A percentile compares a stretch with the other conserved stretches of the same genome.
Conservation (phyloP, 2,113 vertebrate species). For the Callionymus lyra region DNA sequence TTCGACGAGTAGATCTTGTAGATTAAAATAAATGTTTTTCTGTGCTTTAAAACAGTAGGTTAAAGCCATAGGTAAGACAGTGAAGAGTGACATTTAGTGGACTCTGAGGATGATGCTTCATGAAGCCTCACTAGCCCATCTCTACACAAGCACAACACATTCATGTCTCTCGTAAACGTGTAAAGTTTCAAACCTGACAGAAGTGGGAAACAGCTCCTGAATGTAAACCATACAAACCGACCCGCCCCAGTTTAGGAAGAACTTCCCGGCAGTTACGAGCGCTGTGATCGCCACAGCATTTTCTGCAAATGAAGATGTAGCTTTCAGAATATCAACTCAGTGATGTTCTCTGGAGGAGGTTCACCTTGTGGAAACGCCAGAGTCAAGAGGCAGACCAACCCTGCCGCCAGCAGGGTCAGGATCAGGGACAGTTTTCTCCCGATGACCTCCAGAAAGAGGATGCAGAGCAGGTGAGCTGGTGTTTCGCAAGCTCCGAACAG, state of each 20-base stretch:
- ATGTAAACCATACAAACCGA: constrained; percentile 48
- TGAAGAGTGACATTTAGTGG: too few species aligned
- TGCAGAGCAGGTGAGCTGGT: constrained; percentile 36
- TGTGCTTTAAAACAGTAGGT: too few species aligned
- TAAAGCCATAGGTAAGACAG: too few species aligned
- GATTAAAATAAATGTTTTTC: constrained; percentile 1
- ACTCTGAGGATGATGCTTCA: too few species aligned
- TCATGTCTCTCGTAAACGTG: too few species aligned
- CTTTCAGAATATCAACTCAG: background rate
- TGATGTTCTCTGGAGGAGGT: background rate
- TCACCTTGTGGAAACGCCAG: constrained; percentile 56
- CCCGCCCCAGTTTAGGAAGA: constrained; percentile 38
- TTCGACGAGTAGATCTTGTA: too few species aligned
- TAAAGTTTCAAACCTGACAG: constrained; percentile 40
- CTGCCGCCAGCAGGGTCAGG: constrained; percentile 11
- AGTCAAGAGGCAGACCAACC: constrained; percentile 32
- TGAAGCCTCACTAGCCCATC: too few species aligned
- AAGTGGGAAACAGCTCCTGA: constrained; percentile 61
- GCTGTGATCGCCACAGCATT: constrained; percentile 23
- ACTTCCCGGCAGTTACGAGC: constrained; percentile 42
- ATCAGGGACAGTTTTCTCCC: constrained; percentile 49
- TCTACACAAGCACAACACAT: too few species aligned
- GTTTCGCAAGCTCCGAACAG: constrained; percentile 43
- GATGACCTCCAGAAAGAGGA: constrained; percentile 42
- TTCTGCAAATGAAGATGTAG: constrained; percentile 18